Conservation (phyloP, 64 coral and sea anemone genomes). For the Trachythela sp. region DNA sequence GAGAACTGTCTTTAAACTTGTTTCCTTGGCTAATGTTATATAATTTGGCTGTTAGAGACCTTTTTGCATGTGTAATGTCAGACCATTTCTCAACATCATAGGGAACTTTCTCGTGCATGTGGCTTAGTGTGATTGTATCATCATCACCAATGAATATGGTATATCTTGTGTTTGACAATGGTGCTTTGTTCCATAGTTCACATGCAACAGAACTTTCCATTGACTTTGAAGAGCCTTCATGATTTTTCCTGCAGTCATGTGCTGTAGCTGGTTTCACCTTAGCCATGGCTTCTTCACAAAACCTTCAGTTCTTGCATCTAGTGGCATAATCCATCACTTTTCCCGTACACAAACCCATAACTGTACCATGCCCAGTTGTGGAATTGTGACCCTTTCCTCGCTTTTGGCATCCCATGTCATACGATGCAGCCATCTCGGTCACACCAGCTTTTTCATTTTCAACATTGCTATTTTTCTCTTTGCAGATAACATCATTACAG, state of each 20-base stretch:
- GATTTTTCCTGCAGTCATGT: slow-evolving; percentile 73
- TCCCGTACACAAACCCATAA: slow-evolving; percentile 49
- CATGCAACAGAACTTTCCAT: slow-evolving; percentile 52
- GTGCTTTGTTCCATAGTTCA: slow-evolving; percentile 38
- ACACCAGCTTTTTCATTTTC: neutral
- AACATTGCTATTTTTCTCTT: neutral
- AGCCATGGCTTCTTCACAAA: slow-evolving; percentile 41
- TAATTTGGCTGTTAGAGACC: slow-evolving; percentile 23
- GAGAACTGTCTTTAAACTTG: slow-evolving; percentile 23
- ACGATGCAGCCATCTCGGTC: slow-evolving; percentile 7
- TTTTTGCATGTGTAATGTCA: slow-evolving; percentile 40
- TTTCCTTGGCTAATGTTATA: slow-evolving; percentile 30
- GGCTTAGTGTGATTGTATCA: slow-evolving; percentile 55
- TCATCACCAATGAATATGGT: slow-evolving; percentile 61
- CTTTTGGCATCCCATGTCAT: slow-evolving; percentile 63
- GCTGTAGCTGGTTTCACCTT: slow-evolving; percentile 30
- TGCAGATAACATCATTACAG: neutral
- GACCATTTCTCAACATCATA: slow-evolving; percentile 26
- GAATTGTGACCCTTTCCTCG: slow-evolving; percentile 47
- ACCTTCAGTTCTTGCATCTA: slow-evolving; percentile 40
- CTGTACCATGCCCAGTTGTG: slow-evolving; percentile 46
- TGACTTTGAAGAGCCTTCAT: slow-evolving; percentile 58
- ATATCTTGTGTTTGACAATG: slow-evolving; percentile 43
- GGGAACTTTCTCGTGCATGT: slow-evolving; percentile 24
- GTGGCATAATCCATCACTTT: slow-evolving; percentile 57